phyloP scores from a whole-genome alignment of 2,113 vertebrate genomes.

The Channa maculata region DNA sequence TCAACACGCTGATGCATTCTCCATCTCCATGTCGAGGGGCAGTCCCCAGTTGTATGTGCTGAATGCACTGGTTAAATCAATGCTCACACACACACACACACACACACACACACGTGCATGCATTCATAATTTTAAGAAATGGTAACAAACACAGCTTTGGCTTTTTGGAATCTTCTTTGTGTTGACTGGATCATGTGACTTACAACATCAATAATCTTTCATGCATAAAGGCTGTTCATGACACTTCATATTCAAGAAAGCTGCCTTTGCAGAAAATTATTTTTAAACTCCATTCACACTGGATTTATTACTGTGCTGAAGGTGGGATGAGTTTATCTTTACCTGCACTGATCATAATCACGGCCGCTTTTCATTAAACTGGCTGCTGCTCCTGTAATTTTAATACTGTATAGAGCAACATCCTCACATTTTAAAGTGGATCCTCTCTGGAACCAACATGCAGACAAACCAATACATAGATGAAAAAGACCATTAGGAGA shows the following conservation, averaged over 20 bases:
- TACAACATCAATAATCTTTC: not conserved
- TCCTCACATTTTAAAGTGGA: too few species aligned
- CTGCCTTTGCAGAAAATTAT: not conserved
- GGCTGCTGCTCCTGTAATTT: too few species aligned
- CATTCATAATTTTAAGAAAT: not conserved
- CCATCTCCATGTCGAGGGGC: slow-evolving; percentile 87
- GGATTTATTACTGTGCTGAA: not conserved
- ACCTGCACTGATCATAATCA: too few species aligned
- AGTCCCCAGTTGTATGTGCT: slow-evolving; percentile 81
- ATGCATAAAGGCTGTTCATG: not conserved
- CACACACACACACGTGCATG: slow-evolving; percentile 14
- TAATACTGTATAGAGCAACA: too few species aligned
- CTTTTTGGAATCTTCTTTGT: not conserved
- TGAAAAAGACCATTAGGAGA: too few species aligned
- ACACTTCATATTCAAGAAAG: too few species aligned
- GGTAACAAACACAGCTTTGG: not conserved
- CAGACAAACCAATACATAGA: too few species aligned
- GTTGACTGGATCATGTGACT: not conserved
- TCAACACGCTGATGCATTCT: slow-evolving; percentile 87
- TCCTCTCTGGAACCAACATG: too few species aligned
- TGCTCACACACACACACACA: slow-evolving; percentile 77
- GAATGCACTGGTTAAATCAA: slow-evolving; percentile 90
- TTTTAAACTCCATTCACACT: not conserved
- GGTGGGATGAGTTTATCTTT: not conserved
- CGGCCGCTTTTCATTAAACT: too few species aligned